These are phyloP conservation scores for Dolichopus griseipennis DNA, from an alignment of 2,888 invertebrate genomes.

Conservation along the genomic window DNA sequence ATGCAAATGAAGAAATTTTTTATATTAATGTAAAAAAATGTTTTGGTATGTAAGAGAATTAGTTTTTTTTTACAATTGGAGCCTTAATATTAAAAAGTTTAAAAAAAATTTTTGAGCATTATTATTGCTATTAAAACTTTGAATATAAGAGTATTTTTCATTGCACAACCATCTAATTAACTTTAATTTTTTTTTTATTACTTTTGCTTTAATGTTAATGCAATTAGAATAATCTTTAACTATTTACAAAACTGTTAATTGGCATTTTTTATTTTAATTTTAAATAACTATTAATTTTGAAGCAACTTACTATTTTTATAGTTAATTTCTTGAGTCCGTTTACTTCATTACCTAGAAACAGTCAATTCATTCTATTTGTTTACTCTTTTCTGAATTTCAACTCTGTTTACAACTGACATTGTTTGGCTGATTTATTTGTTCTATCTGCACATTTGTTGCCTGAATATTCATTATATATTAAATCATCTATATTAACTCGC, in stretches of 20 bases:
- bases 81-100: too few relatives aligned
- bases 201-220: background rate
- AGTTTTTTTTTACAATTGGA: too few relatives aligned
- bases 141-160: background rate
- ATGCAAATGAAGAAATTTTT: too few relatives aligned
- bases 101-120: background rate
- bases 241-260: background rate
- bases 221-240: background rate
- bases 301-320: background rate
- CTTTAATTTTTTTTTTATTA: background rate
- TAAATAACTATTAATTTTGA: background rate
- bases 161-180: background rate
- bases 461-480: background rate
- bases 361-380: background rate
- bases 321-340: background rate
- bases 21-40: too few relatives aligned
- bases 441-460: background rate
- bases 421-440: constrained; percentile 6
- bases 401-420: background rate
- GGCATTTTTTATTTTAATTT: background rate
- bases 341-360: background rate
- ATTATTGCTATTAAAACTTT: too few relatives aligned
- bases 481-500: background rate
- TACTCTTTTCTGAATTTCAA: background rate
- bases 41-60: too few relatives aligned